Evolutionary conservation across 2,888 invertebrate genomes (phyloP).

Genomic region (Caenorhabditis sp.): DNA sequence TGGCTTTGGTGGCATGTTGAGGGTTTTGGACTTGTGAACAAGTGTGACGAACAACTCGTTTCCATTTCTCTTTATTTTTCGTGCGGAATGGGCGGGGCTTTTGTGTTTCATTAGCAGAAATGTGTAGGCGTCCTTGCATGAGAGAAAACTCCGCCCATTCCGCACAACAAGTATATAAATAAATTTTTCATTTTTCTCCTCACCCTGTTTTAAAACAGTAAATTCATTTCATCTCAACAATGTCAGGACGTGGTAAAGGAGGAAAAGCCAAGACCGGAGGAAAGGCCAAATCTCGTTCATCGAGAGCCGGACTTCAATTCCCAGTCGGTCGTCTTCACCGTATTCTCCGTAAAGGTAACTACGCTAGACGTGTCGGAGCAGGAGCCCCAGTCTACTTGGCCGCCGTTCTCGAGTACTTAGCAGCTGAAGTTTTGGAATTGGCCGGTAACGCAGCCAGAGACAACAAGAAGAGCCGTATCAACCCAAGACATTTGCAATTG

Average conservation of each 20-base stretch:
- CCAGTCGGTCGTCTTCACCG: conserved; percentile 70
- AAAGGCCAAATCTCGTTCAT: conserved; percentile 63
- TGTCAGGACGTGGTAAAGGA: conserved; percentile 82
- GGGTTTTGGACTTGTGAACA: no score
- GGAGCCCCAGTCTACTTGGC: conserved; percentile 68
- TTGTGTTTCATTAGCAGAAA: no score
- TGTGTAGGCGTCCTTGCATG: no score
- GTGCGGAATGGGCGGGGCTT: no score
- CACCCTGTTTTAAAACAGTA: no score
- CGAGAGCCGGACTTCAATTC: conserved; percentile 70
- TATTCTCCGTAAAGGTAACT: conserved; percentile 66
- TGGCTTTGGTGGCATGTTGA: no score
- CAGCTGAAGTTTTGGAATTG: conserved; percentile 63
- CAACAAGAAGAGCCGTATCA: conserved; percentile 73
- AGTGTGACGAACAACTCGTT: no score
- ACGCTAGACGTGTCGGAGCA: conserved; percentile 67
- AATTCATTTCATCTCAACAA: no score
- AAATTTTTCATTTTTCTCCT: no score
- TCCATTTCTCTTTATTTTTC: no score
- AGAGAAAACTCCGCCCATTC: no score
- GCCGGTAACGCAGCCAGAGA: conserved; percentile 73
- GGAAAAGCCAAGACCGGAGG: conserved; percentile 55
- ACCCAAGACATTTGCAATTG: conserved; percentile 46
- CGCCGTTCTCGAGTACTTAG: conserved; percentile 67
- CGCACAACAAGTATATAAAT: no score